Evolutionary conservation across 2,797 vertebrate species (phyloP).

Genomic region (Hypotaenidia okinawae): DNA sequence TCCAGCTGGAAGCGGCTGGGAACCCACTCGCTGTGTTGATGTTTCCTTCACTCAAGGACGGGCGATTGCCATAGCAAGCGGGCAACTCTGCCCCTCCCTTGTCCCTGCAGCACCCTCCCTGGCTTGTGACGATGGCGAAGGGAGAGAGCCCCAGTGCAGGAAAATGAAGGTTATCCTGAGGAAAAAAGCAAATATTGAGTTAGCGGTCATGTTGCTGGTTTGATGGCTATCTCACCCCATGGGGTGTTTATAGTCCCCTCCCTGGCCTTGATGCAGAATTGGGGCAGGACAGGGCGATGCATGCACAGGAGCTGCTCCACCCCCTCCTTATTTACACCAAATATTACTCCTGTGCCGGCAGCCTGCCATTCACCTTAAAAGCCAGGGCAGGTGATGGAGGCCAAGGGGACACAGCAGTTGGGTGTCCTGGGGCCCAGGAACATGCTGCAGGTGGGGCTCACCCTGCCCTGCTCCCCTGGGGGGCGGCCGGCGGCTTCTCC

Average conservation of each 20-base stretch:
- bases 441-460: constrained; percentile 46
- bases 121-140: not conserved
- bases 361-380: not conserved
- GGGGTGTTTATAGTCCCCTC: not conserved
- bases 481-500: not conserved
- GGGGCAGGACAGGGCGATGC: not conserved
- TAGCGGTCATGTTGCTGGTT: not conserved
- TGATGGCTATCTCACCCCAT: constrained; percentile 32
- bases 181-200: not conserved
- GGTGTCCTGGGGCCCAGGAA: not conserved
- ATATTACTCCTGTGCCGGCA: not conserved
- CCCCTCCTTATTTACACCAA: constrained; percentile 58
- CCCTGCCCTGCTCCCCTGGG: not conserved
- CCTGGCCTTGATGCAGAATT: fast-evolving
- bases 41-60: constrained; percentile 11
- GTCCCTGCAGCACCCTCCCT: not conserved
- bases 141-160: not conserved
- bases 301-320: not conserved
- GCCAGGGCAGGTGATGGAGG: not conserved
- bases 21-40: not conserved
- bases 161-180: constrained; percentile 5
- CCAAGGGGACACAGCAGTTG: not conserved
- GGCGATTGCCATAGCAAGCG: not conserved
- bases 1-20: constrained; percentile 1
- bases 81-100: not conserved